Evolutionary conservation across 2,888 invertebrate species (phyloP), one percentile per base, ranked within the genome.

Genomic region (Erpobdella octoculata): DNA sequence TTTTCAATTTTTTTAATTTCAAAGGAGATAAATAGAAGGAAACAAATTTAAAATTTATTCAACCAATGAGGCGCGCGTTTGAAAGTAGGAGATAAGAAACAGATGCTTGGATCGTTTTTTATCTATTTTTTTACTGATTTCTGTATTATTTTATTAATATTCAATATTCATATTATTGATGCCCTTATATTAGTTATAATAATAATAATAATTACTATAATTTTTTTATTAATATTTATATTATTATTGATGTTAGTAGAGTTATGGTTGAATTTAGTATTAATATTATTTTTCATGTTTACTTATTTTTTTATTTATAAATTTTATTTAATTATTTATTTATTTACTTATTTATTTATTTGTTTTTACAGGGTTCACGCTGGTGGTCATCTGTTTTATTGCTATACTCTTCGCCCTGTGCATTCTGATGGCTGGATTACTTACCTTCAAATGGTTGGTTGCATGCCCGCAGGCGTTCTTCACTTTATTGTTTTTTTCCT

Each of bases 401-500:
- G 69, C 69, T 21, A 2, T 69, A n/a, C 69, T 69, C 6, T 69
- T 69, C n/a, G 69, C 69, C 5, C 33, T 58, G 33, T 69, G 69
- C 58, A 58, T 69, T 36, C 69, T 69, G 18, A 28, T 58, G 3
- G 69, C 58, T 6, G 69, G 69, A 46, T 48, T 69, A 25, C n/a
- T 69, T 15, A 35, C 35, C 69, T 69, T 69, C 37, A 69, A 69
- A 58, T 69, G 69, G 69, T 69, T 58, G 3, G 15, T 2, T 9
- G n/a, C 12, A 15, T 58, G 9, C 59, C 25, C 9, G 9, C 18
- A 9, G 9, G 59, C n/a, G 31, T 62, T 62, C 31, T 28, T 33
- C 12, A 3, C 53, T 6, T 53, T 53, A 53, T 12, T 18, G 28
- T 53, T 53, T 9, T 53, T 15, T 53, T 53, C 18, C 4, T 53